Evolutionary conservation across 2,888 invertebrate genomes (phyloP).

Genomic region (Stenodera caucasica): DNA sequence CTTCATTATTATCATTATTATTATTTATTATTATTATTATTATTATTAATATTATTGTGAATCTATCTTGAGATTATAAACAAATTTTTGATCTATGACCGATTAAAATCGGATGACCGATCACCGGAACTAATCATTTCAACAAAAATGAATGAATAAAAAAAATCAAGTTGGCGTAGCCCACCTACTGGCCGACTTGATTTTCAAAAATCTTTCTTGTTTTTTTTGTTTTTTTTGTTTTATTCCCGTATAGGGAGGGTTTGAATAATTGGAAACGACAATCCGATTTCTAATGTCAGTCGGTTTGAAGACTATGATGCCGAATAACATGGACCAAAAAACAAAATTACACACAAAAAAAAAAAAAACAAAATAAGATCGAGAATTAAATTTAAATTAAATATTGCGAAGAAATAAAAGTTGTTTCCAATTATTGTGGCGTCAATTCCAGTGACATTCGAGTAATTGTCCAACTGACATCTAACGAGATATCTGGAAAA

Average conservation of each 20-base stretch:
- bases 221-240: not conserved
- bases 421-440: constrained; percentile 53
- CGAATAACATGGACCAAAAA: not conserved
- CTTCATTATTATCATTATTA: constrained; percentile 11
- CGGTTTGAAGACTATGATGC: no score
- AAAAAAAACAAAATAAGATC: constrained; percentile 30
- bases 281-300: no score
- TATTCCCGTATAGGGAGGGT: not conserved
- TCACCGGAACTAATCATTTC: constrained; percentile 23
- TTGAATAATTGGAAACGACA: constrained; percentile 8
- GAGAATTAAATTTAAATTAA: constrained; percentile 53
- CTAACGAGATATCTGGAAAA: constrained; percentile 25
- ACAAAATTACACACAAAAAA: not conserved
- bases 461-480: constrained; percentile 47
- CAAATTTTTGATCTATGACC: constrained; percentile 8
- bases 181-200: constrained; percentile 13
- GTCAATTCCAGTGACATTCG: constrained; percentile 53
- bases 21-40: not conserved
- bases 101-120: constrained; percentile 13
- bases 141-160: not conserved
- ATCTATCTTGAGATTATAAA: not conserved
- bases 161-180: constrained; percentile 5
- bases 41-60: not conserved
- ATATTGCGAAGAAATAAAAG: constrained; percentile 36
- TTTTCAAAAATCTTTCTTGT: constrained; percentile 12